These are phyloP conservation scores for Lipophrys pholis DNA, from an alignment of 2,113 vertebrate species.

Conservation along the genomic window DNA sequence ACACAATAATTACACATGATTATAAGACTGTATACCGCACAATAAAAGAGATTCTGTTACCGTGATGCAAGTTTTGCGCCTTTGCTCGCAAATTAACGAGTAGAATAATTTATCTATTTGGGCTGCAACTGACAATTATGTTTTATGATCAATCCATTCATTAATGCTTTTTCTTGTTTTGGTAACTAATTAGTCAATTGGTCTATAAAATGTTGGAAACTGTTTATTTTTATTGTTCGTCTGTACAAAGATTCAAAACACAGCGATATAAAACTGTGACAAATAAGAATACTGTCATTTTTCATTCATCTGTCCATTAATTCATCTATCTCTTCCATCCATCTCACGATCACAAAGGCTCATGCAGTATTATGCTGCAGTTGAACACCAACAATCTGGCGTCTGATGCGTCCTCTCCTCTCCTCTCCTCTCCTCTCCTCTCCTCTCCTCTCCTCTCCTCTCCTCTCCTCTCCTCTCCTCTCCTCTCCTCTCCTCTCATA, in stretches of 20 bases:
- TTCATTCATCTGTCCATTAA: slow-evolving; percentile 4
- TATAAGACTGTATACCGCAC: slow-evolving; percentile 37
- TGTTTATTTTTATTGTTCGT: background rate
- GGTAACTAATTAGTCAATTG: background rate
- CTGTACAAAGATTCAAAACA: slow-evolving; percentile 6
- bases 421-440: slow-evolving; percentile 47
- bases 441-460: slow-evolving; percentile 36
- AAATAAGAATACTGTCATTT: background rate
- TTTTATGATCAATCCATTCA: slow-evolving; percentile 1
- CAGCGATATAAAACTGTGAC: background rate
- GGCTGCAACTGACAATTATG: background rate
- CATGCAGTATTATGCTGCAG: background rate
- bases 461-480: slow-evolving; percentile 47
- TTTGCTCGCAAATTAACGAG: slow-evolving; percentile 16
- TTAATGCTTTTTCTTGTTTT: slow-evolving; percentile 14
- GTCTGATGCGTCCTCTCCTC: slow-evolving; percentile 34
- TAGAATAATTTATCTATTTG: slow-evolving; percentile 13
- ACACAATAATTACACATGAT: slow-evolving; percentile 54
- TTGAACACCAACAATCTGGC: slow-evolving; percentile 21
- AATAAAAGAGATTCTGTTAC: slow-evolving; percentile 31
- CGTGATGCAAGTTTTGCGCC: slow-evolving; percentile 32
- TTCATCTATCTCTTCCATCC: no score
- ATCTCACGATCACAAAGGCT: background rate
- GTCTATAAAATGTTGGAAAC: background rate
- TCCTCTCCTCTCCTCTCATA: slow-evolving; percentile 61